Evolutionary conservation across 2,888 invertebrate genomes (phyloP).

Genomic region (Drosophila robusta): DNA sequence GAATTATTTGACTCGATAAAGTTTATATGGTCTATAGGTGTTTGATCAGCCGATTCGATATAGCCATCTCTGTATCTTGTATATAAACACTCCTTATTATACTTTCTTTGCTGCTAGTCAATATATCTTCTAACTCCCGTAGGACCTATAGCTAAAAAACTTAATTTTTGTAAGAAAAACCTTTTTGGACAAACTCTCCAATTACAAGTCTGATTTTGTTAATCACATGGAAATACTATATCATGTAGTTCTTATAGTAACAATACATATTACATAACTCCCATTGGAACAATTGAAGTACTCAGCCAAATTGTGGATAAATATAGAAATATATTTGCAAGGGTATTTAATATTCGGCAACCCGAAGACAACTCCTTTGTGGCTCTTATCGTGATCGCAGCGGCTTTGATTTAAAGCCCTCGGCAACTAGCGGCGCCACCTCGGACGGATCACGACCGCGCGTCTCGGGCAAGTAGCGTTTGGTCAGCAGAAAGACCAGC

Average conservation of each 20-base stretch:
- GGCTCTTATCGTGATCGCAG: neutral
- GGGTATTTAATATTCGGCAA: neutral
- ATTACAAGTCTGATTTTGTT: neutral
- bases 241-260: neutral
- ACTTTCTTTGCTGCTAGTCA: no score
- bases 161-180: no score
- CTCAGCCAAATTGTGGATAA: no score
- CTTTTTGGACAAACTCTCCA: neutral
- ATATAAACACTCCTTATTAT: no score
- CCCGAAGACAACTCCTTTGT: neutral
- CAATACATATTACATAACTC: neutral
- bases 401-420: constrained; percentile 87
- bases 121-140: no score
- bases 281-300: no score
- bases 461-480: constrained; percentile 91
- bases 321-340: neutral
- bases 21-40: no score
- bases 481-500: constrained; percentile 83
- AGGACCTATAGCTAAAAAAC: no score
- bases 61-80: no score
- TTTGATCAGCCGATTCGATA: no score
- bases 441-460: constrained; percentile 88
- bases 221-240: no score
- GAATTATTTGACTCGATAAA: no score
- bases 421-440: constrained; percentile 87